These are phyloP conservation scores for Neodon shergylaensis DNA, from an alignment of 2,113 vertebrate species.

Conservation along the genomic window DNA sequence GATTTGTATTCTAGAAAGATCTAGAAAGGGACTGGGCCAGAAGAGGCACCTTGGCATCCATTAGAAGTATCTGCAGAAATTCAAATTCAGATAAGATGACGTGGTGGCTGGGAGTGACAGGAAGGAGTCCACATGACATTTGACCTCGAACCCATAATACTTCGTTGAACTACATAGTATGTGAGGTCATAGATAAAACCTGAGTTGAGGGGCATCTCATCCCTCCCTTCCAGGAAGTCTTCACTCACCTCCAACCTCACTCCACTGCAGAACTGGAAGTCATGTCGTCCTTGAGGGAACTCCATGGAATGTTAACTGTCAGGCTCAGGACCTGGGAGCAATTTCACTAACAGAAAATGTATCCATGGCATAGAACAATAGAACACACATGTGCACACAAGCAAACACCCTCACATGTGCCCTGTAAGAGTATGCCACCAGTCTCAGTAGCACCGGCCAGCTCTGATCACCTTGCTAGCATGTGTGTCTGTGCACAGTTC, in stretches of 20 bases:
- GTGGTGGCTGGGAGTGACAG: neutral
- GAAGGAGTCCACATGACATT: neutral
- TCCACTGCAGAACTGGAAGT: neutral
- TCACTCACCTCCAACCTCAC: neutral
- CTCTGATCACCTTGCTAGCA: constrained; percentile 19
- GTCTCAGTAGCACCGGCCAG: neutral
- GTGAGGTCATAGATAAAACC: neutral
- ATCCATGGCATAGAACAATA: neutral
- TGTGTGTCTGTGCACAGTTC: constrained; percentile 1
- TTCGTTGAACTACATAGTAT: neutral
- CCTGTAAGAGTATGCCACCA: neutral
- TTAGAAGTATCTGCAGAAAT: neutral
- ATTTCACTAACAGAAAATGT: constrained; percentile 45
- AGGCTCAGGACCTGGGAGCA: neutral
- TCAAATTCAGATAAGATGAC: neutral
- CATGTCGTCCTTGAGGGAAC: neutral
- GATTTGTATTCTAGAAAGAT: neutral
- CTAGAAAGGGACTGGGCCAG: neutral
- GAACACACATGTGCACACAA: neutral
- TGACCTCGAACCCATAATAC: neutral
- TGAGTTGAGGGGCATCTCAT: neutral
- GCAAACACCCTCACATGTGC: neutral
- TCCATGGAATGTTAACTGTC: constrained; percentile 8
- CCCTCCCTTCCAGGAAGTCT: neutral
- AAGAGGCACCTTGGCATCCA: neutral